phyloP scores from a whole-genome alignment of 2,113 vertebrate species.

The Cololabis saira region DNA sequence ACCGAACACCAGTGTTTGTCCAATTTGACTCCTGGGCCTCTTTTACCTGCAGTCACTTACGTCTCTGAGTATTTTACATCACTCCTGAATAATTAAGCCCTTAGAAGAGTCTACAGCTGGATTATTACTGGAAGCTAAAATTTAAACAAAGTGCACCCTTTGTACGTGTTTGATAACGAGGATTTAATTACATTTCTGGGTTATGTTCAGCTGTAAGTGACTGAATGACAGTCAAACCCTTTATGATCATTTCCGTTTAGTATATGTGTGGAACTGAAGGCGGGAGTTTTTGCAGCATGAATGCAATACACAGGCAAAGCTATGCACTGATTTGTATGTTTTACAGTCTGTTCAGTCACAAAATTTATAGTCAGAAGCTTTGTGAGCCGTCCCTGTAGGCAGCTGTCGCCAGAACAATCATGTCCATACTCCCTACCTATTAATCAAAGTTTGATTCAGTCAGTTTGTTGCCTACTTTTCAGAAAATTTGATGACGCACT shows the following conservation, averaged over 20 bases:
- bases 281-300: neutral
- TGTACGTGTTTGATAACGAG: constrained; percentile 37
- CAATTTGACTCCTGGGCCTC: constrained; percentile 24
- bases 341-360: constrained; percentile 38
- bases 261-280: neutral
- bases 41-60: constrained; percentile 35
- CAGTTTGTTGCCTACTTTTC: constrained; percentile 71
- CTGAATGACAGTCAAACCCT: constrained; percentile 22
- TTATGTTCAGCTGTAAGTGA: constrained; percentile 26
- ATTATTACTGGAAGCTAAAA: constrained; percentile 42
- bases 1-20: constrained; percentile 2
- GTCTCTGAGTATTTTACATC: constrained; percentile 46
- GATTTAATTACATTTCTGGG: constrained; percentile 38
- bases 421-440: constrained; percentile 32
- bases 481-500: constrained; percentile 54
- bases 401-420: constrained; percentile 58
- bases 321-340: constrained; percentile 32
- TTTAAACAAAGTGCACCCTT: constrained; percentile 43
- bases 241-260: neutral
- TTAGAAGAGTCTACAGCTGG: constrained; percentile 31
- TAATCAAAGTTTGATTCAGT: constrained; percentile 65
- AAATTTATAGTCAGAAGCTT: constrained; percentile 36
- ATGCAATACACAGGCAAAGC: constrained; percentile 42
- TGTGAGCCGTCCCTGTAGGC: constrained; percentile 23
- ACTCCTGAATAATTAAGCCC: constrained; percentile 57